Base-by-base conservation (phyloP, 2,113 vertebrate species). In the Melozone crissalis region DNA sequence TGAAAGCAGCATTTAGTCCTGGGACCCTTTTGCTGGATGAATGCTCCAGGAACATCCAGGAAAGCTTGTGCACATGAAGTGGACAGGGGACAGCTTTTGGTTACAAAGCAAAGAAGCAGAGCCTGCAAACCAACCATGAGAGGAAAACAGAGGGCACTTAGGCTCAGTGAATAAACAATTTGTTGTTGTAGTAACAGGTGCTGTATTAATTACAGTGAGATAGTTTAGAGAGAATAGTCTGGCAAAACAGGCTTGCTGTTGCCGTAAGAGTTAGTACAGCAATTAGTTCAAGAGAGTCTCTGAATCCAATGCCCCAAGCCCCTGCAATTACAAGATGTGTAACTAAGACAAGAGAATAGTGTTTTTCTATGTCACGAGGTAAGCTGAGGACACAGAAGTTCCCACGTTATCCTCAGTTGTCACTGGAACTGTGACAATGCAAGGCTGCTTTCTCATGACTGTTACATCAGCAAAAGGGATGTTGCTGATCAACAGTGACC, bases 311-410 rank as follows among this genome's bases (percentile, higher is more conserved):
- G 49, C 20, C 37, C 30, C 31, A 14, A 43, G 15, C 4, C 66
- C 59, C 37, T 11, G 15, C 26, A 63, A 2, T 91, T 87, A 69
- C 35, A 90, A 51, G 43, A 74, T 41, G 61, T 62, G 47, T 79
- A 68, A 62, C 80, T 68, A 37, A 87, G 84, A 62, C 21, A 81
- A 79, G 52, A 79, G 54, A 68, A 41, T 10, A 63, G 39, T 47
- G 44, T 8, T 81, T 77, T 84, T 84, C 35, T 75, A 0, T 82
- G 55, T 74, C 43, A 62, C 5, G 37, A 69, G 84, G 76, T 90
- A 63, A 94, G 61, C 51, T 86, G 76, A 93, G 87, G 88, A 74
- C 79, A 61, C 31, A 55, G 33, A 78, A 83, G 51, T 88, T 94
- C 74, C 72, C 46, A 10, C 26, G 4, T 72, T 92, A 37, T 55